These are phyloP conservation scores for Chaetoderma sp. DNA, from an alignment of 2,888 invertebrate species.

Conservation along the genomic window DNA sequence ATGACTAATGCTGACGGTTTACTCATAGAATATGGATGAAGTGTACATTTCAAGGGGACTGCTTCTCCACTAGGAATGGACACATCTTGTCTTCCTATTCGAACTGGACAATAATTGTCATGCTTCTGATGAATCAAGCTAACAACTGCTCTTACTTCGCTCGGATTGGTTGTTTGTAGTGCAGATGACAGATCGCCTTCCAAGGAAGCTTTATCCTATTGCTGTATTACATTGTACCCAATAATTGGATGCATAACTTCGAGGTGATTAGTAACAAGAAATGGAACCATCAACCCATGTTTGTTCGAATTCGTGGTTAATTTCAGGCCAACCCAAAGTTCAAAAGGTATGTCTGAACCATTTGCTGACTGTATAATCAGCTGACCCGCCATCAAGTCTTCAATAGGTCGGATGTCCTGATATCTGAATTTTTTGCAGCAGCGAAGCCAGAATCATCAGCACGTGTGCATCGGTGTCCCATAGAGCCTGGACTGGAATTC, in stretches of 20 bases:
- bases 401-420: not conserved
- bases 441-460: not conserved
- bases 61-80: not conserved
- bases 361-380: not conserved
- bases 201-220: not conserved
- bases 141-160: not conserved
- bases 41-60: not conserved
- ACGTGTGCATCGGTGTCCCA: constrained; percentile 4
- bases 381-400: not conserved
- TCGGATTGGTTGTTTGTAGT: not conserved
- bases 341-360: not conserved
- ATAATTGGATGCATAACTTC: not conserved
- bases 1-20: not conserved
- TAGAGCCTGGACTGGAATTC: not conserved
- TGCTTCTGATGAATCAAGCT: not conserved
- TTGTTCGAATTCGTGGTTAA: not conserved
- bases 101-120: not conserved
- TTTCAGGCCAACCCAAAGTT: not conserved
- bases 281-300: not conserved
- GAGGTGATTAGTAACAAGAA: not conserved
- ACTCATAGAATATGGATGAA: not conserved
- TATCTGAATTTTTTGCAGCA: too few relatives aligned
- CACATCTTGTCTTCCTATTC: not conserved
- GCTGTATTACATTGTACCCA: not conserved
- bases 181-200: not conserved